Base-by-base conservation (phyloP, 2,888 invertebrate species). In the Amitus sp. region DNA sequence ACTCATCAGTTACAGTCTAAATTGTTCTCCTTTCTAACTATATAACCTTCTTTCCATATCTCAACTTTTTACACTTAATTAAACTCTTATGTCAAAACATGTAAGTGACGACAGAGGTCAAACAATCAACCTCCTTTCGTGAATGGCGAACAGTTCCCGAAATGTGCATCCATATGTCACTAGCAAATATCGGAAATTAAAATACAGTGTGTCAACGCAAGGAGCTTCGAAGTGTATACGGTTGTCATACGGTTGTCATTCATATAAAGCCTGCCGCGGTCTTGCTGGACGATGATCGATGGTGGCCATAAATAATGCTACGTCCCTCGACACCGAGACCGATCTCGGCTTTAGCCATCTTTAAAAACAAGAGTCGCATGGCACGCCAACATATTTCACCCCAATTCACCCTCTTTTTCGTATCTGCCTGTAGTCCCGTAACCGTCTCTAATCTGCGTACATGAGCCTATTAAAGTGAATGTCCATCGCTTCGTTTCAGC, bases 291-390 rank as follows among this genome's bases (percentile, higher is more conserved):
- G 77, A 80, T 80, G 82, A 82, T 81, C 80, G 80, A 81, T 81
- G 79, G 73, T 68, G 65, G 72, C 72, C 75, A 81, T 82, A 82
- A 82, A 82, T 80, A 80, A 82, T 80, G 76, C 76, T 77, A 73
- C 76, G 72, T 73, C 75, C 75, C 71, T 73, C 71, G 74, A 68
- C 69, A 68, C 67, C 43, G 30, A 43, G 48, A 46, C 23, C 43
- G 70, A 68, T 73, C 59, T 68, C 66, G 70, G 56, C 56, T 53
- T 71, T 65, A 72, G 68, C 66, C 71, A 78, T 77, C 77, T 78
- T 72, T 68, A 65, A 52, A 70, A 73, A 73, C 66, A 68, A 67
- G 67, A 69, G 67, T 63, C 64, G 63, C 58, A 56, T 61, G 46
- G 64, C 60, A 61, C 65, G 67, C 66, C 71, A 66, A 68, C 65